These are phyloP conservation scores for Rotaria macrura DNA, from an alignment of 2,888 invertebrate species.

Conservation along the genomic window DNA sequence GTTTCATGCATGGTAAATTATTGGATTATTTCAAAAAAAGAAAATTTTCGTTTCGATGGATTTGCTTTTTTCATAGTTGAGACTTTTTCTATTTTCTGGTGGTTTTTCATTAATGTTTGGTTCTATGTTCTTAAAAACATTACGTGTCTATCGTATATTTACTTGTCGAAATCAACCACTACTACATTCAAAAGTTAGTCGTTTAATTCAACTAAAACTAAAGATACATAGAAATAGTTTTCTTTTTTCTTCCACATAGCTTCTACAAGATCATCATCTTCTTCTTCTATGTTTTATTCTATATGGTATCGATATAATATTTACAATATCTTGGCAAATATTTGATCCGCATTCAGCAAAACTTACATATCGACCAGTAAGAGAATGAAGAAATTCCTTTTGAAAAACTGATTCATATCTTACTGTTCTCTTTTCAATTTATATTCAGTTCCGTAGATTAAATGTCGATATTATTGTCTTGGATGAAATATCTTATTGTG, in stretches of 20 bases:
- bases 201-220: background rate
- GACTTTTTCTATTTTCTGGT: slow-evolving; percentile 21
- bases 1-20: background rate
- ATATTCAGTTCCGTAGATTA: background rate
- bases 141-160: slow-evolving; percentile 31
- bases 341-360: background rate
- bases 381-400: background rate
- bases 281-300: background rate
- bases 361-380: background rate
- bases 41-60: no score
- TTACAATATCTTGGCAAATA: background rate
- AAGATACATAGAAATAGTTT: no score
- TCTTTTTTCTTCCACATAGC: background rate
- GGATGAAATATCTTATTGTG: background rate
- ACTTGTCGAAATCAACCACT: slow-evolving; percentile 13
- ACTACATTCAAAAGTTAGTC: background rate
- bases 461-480: background rate
- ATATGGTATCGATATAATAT: background rate
- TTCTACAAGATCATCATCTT: slow-evolving; percentile 15
- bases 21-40: no score
- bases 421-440: background rate
- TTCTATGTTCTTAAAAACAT: slow-evolving; percentile 31
- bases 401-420: no score
- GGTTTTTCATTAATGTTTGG: slow-evolving; percentile 31
- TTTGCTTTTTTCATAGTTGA: background rate